A percentile compares a stretch with the other conserved stretches of the same genome.
Evolutionary conservation across 2,797 vertebrate genomes (phyloP).

Genomic region (Alcedo atthis): DNA sequence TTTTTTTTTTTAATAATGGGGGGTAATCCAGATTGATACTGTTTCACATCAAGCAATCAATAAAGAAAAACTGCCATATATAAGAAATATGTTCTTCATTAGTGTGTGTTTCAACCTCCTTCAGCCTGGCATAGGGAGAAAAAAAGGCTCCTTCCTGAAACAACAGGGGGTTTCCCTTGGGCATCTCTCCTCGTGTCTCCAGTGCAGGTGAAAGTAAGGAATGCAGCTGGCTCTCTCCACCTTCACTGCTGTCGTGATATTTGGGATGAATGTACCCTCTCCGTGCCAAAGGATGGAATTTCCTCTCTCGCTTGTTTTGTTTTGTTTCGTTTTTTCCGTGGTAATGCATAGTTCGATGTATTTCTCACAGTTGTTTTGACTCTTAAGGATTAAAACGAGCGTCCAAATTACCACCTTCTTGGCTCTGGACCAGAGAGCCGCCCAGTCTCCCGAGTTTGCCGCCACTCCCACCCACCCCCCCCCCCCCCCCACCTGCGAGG

Average conservation of each 20-base stretch:
- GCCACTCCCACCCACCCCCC: no score
- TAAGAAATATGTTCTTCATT: slow-evolving; percentile 54
- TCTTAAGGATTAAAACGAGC: not conserved
- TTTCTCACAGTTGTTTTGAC: not conserved
- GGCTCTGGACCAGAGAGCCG: not conserved
- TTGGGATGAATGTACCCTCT: not conserved
- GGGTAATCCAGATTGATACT: slow-evolving; percentile 78
- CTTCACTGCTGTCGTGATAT: not conserved
- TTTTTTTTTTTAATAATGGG: slow-evolving; percentile 84
- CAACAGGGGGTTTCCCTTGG: not conserved
- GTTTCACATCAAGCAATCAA: slow-evolving; percentile 89
- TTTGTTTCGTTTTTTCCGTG: no score
- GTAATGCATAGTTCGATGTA: not conserved
- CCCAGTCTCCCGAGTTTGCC: fast-evolving
- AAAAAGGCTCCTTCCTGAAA: not conserved
- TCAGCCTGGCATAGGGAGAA: not conserved
- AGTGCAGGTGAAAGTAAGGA: not conserved
- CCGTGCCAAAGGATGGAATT: not conserved
- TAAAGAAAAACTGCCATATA: slow-evolving; percentile 86
- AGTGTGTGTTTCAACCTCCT: slow-evolving; percentile 60
- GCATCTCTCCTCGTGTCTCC: not conserved
- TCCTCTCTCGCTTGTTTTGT: not conserved
- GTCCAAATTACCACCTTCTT: not conserved
- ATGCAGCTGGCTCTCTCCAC: not conserved
- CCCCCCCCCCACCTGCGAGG: fast-evolving